Percentiles rank a stretch among this genome's conserved stretches.
These are phyloP conservation scores for Passerculus sandwichensis DNA, from an alignment of 2,797 vertebrate genomes.

Conservation along the genomic window DNA sequence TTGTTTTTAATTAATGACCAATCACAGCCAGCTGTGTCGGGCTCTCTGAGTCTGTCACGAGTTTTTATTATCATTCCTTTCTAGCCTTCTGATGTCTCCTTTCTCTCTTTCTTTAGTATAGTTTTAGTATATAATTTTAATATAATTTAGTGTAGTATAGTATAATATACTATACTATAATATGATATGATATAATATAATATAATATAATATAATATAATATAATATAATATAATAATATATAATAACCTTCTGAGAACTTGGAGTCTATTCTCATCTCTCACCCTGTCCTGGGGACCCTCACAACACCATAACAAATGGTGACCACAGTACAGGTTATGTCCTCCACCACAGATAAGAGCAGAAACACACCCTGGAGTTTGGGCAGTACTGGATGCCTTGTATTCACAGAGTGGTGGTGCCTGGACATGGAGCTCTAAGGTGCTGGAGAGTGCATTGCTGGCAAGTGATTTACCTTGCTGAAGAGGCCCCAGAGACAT, in stretches of 20 bases:
- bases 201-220: no score
- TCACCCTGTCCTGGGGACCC: neutral
- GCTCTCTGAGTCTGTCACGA: no score
- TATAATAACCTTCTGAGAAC: neutral
- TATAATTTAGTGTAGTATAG: no score
- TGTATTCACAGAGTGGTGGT: neutral
- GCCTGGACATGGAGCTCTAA: neutral
- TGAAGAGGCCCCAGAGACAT: neutral
- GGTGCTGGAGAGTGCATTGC: neutral
- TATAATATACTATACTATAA: no score
- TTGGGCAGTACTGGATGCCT: neutral
- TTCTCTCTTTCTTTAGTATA: no score
- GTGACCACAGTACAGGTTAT: neutral
- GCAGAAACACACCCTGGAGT: neutral
- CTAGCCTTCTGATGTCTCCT: no score
- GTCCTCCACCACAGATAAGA: rapidly evolving
- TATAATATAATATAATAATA: no score
- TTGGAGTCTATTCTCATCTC: neutral
- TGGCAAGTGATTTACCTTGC: neutral
- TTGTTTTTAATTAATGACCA: neutral
- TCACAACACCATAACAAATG: neutral
- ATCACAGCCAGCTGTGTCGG: neutral
- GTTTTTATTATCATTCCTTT: no score
- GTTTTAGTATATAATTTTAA: no score
- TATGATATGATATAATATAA: no score